Evolutionary conservation across 2,888 invertebrate species (phyloP), one percentile per base, ranked within the genome.

Genomic region (Urechis unicinctus): DNA sequence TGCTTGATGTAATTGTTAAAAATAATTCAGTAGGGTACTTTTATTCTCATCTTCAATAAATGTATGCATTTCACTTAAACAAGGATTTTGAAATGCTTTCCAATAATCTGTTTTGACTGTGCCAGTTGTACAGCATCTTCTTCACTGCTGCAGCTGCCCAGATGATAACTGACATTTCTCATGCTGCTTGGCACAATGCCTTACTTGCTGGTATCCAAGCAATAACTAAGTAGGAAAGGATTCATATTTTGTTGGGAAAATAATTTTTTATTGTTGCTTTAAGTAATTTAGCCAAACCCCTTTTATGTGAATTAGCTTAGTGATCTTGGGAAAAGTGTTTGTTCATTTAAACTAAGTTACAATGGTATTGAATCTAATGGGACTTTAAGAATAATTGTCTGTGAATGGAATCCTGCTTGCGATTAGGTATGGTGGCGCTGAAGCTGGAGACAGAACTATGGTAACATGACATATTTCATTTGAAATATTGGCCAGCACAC

Each of bases 401-500:
- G 9, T 36, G 36, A 17, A 36, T 36, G 9, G 17, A 13, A 36
- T 36, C 9, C 47, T 53, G 29, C n/a, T n/a, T n/a, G n/a, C n/a
- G n/a, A n/a, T n/a, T 45, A 78, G 77, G 59, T 88, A 89, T 68
- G 87, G 88, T 2, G 84, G 85, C 50, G 89, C 88, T 0, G 82
- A 82, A 63, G 81, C 84, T 1, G 88, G 89, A 0, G 87, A 89
- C 68, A 81, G 88, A 63, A 88, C 89, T 26, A 85, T 89, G 86
- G 87, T 88, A 61, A 68, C 61, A 60, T 4, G 29, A 50, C 36
- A 13, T 17, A 36, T 36, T 36, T 9, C 36, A 17, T 36, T 17
- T 36, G 36, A 9, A 13, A 36, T 13, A 36, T 36, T 9, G 36
- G 36, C 36, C n/a, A n/a, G n/a, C n/a, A n/a, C n/a, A n/a, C n/a